Evolutionary conservation across 2,888 invertebrate genomes (phyloP).

Genomic region (Epinotia bilunana): DNA sequence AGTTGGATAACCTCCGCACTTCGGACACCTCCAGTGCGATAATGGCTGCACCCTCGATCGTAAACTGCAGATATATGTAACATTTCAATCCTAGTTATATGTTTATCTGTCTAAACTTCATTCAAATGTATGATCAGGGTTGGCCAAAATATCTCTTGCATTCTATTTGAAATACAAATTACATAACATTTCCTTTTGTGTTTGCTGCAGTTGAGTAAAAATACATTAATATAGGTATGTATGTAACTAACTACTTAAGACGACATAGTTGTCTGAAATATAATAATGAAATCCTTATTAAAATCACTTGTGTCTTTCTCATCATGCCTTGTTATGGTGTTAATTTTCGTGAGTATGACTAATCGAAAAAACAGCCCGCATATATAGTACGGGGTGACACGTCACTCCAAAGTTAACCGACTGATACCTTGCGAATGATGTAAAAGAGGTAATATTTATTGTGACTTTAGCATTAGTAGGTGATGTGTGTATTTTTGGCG

Average conservation of each 20-base stretch:
- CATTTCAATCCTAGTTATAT: neutral
- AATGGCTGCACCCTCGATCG: constrained; percentile 12
- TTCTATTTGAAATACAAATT: too few species aligned
- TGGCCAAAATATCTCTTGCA: neutral
- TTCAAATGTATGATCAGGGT: neutral
- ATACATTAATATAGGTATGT: too few species aligned
- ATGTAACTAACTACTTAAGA: too few species aligned
- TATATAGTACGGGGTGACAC: neutral
- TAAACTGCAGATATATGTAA: neutral
- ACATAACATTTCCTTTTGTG: too few species aligned
- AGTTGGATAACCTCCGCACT: constrained; percentile 37
- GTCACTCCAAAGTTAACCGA: too few species aligned
- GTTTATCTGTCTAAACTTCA: neutral
- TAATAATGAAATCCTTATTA: neutral
- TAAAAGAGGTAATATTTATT: too few species aligned
- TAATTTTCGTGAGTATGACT: neutral
- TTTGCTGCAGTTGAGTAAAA: too few species aligned
- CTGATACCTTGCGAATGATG: too few species aligned
- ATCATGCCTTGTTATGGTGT: neutral
- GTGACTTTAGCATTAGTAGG: too few species aligned
- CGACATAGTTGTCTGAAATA: neutral
- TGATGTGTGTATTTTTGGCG: too few species aligned
- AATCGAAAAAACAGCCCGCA: constrained; percentile 23
- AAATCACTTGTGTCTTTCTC: neutral
- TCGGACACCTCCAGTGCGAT: constrained; percentile 28